Conservation (phyloP, 1,140 invertebrate species). For the Archivesica marissinica region DNA sequence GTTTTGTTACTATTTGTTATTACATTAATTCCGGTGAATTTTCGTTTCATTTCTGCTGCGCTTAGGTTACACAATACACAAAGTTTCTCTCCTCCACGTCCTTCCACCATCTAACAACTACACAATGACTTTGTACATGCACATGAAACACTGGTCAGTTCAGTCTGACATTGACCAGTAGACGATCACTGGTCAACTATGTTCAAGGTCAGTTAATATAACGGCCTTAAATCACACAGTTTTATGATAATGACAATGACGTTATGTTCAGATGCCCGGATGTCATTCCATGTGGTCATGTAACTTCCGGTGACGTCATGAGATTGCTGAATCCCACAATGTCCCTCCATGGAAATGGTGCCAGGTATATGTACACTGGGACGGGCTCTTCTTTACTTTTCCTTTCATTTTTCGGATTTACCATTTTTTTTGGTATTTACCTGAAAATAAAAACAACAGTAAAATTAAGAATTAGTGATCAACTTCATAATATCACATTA, state of each 20-base stretch:
- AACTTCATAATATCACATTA: no score
- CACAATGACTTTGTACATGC: conserved; percentile 19
- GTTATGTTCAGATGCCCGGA: conserved; percentile 19
- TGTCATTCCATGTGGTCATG: neutral
- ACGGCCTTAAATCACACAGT: conserved; percentile 10
- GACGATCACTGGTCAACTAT: conserved; percentile 11
- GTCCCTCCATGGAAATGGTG: conserved; percentile 12
- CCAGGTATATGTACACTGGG: conserved; percentile 42
- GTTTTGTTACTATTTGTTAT: no score
- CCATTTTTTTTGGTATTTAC: conserved; percentile 58
- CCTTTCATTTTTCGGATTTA: conserved; percentile 41
- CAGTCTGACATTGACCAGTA: conserved; percentile 6
- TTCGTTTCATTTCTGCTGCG: no score
- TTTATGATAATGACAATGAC: conserved; percentile 5
- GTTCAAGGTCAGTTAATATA: neutral
- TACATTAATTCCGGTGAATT: no score
- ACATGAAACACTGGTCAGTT: conserved; percentile 30
- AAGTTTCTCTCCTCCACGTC: neutral
- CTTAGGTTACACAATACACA: no score
- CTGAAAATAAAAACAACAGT: conserved; percentile 51
- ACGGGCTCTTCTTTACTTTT: conserved; percentile 21
- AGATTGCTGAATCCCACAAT: neutral
- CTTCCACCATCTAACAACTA: neutral
- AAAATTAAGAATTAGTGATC: no score
- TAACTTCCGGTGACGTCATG: neutral